Evolutionary conservation across 2,888 invertebrate species (phyloP).

Genomic region (Tillus elongatus): DNA sequence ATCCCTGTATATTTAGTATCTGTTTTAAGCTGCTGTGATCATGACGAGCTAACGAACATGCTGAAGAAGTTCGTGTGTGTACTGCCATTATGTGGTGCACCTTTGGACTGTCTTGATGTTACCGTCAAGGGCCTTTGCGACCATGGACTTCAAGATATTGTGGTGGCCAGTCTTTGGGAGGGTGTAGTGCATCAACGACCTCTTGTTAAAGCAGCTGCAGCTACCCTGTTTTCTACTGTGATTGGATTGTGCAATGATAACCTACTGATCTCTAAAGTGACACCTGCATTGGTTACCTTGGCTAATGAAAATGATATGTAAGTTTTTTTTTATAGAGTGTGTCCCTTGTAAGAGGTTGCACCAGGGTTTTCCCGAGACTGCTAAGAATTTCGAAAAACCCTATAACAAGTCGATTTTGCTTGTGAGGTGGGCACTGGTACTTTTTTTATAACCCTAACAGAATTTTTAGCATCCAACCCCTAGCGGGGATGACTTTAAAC

Average conservation of each 20-base stretch:
- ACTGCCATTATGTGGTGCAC: slow-evolving; percentile 46
- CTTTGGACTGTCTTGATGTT: slow-evolving; percentile 40
- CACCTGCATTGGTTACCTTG: slow-evolving; percentile 61
- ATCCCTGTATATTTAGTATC: slow-evolving; percentile 55
- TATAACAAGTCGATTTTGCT: too few species aligned
- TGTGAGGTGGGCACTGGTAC: too few species aligned
- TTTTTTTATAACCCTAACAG: too few species aligned
- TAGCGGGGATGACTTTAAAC: too few species aligned
- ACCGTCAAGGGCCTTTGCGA: slow-evolving; percentile 36
- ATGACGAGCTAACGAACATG: slow-evolving; percentile 45
- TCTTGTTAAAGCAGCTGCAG: slow-evolving; percentile 51
- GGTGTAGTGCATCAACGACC: slow-evolving; percentile 58
- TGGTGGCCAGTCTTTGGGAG: slow-evolving; percentile 54
- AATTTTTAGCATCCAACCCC: too few species aligned
- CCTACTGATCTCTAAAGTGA: slow-evolving; percentile 49
- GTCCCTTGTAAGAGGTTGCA: too few species aligned
- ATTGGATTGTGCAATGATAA: slow-evolving; percentile 48
- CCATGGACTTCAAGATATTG: slow-evolving; percentile 44
- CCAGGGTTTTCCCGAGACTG: too few species aligned
- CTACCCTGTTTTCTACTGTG: slow-evolving; percentile 50
- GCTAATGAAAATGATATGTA: slow-evolving; percentile 60
- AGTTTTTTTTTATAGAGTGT: slow-evolving; percentile 32
- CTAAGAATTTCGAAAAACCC: too few species aligned
- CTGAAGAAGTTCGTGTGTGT: slow-evolving; percentile 50
- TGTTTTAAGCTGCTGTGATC: slow-evolving; percentile 47